phyloP scores from a whole-genome alignment of 1,140 invertebrate species.

The Phocides pigmalion region DNA sequence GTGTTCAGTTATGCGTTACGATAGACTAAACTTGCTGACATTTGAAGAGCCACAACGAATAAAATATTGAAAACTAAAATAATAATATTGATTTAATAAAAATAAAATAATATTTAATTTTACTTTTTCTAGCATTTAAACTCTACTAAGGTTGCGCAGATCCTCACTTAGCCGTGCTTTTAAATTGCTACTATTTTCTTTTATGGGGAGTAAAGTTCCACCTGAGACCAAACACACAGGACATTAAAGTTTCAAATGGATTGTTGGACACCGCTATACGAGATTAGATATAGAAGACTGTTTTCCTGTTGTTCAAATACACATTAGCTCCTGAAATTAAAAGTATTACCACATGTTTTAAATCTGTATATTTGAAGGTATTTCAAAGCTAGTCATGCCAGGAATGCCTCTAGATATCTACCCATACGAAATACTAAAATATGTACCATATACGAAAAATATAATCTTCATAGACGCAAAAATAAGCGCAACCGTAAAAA shows the following conservation, averaged over 20 bases:
- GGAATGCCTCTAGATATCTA: too few species aligned
- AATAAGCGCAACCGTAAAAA: too few species aligned
- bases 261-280: constrained; percentile 18
- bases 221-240: constrained; percentile 28
- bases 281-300: neutral
- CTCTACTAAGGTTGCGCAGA: constrained; percentile 9
- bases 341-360: too few species aligned
- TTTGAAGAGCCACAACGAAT: too few species aligned
- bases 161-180: constrained; percentile 12
- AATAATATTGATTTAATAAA: neutral
- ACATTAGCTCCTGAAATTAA: too few species aligned
- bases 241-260: constrained; percentile 33
- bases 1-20: too few species aligned
- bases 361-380: too few species aligned
- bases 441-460: too few species aligned
- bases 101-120: neutral
- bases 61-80: neutral
- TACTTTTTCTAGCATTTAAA: constrained; percentile 1
- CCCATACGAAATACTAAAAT: too few species aligned
- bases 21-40: too few species aligned
- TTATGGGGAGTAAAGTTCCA: constrained; percentile 27
- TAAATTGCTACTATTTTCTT: constrained; percentile 20
- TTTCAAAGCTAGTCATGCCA: too few species aligned
- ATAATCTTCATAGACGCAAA: too few species aligned
- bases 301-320: neutral